Conservation (phyloP, 2,113 vertebrate genomes). For the Cettia cetti region DNA sequence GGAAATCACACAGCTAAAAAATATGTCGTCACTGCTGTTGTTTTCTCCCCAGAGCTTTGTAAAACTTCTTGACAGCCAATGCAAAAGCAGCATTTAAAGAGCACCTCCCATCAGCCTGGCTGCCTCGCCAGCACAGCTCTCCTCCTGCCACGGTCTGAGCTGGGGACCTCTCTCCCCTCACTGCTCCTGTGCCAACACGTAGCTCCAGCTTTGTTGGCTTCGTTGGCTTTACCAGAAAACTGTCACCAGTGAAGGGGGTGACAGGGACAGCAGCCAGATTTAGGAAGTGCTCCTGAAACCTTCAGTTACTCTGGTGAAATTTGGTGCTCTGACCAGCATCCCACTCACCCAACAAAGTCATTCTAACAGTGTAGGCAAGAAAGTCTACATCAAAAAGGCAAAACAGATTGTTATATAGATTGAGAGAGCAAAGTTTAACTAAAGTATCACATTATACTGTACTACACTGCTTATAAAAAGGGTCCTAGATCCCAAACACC, state of each 20-base stretch:
- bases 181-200: rapidly evolving
- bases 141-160: rapidly evolving
- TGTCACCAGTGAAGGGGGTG: neutral
- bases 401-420: constrained; percentile 11
- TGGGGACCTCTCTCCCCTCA: neutral
- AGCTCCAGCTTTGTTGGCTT: neutral
- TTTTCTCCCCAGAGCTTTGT: neutral
- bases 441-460: constrained; percentile 24
- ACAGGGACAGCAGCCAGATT: neutral
- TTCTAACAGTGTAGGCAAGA: neutral
- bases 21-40: neutral
- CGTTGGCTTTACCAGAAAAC: neutral
- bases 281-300: neutral
- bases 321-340: neutral
- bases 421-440: constrained; percentile 28
- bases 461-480: constrained; percentile 53
- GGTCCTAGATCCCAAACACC: constrained; percentile 15
- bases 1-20: constrained; percentile 43
- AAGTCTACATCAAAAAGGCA: constrained; percentile 10
- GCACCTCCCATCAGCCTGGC: neutral
- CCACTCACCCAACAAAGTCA: neutral
- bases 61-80: neutral
- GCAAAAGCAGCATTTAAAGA: constrained; percentile 4
- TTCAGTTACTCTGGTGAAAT: neutral
- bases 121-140: rapidly evolving